Conservation (phyloP, 92 coral and sea anemone genomes). For the Metridium senile region DNA sequence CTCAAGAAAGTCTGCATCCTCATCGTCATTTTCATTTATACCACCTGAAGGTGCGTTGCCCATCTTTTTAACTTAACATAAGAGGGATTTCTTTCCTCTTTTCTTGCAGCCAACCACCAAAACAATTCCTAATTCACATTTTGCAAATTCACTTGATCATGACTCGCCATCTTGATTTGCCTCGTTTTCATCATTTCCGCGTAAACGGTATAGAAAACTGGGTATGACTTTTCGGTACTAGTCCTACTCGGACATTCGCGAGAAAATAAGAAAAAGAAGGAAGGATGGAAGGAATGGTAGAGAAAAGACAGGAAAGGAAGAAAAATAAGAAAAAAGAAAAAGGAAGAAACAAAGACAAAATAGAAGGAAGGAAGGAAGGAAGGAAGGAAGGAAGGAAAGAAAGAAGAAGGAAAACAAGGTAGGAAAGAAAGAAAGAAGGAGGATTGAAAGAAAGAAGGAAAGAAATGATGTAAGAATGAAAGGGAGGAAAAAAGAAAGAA, state of each 20-base stretch:
- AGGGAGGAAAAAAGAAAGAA: no score
- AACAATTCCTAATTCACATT: slow-evolving; percentile 1
- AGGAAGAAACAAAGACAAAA: not conserved
- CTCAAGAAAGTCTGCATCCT: slow-evolving; percentile 88
- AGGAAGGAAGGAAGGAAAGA: not conserved
- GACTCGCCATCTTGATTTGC: slow-evolving; percentile 41
- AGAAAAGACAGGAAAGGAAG: not conserved
- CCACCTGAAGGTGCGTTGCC: slow-evolving; percentile 97
- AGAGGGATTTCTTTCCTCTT: slow-evolving; percentile 27
- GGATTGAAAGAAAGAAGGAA: not conserved
- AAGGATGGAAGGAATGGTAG: no score
- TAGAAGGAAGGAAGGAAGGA: no score
- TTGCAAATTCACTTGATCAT: slow-evolving; percentile 6
- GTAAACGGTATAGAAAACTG: not conserved
- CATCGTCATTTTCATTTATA: slow-evolving; percentile 90
- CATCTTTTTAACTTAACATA: slow-evolving; percentile 43
- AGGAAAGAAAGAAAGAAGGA: not conserved
- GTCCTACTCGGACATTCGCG: not conserved
- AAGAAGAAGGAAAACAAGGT: not conserved
- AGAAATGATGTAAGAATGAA: not conserved
- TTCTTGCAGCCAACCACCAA: slow-evolving; percentile 25
- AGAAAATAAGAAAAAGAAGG: not conserved
- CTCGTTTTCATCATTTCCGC: slow-evolving; percentile 17
- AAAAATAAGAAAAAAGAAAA: not conserved
- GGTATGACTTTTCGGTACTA: not conserved